Evolutionary conservation across 2,113 vertebrate genomes (phyloP), one percentile per base, ranked within the genome.

Genomic region (Aplodontia rufa): DNA sequence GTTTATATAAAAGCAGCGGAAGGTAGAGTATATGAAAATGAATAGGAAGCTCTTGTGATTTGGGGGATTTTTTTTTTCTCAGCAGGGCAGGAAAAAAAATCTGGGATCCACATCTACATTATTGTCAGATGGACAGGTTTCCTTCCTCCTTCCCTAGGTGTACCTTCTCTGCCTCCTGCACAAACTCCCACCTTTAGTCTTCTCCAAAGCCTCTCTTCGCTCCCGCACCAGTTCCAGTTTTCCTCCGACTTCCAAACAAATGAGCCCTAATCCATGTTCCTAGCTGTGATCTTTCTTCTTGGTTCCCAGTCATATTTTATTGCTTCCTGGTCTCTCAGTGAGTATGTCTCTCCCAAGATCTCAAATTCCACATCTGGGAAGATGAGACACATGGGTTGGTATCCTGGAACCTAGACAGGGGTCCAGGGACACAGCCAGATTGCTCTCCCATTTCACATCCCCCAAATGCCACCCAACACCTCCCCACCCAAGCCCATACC

Each of bases 231-330:
- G 42, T 64, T 49, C 49, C 76, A 17, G 1, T 22, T 53, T 6
- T 75, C 80, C 58, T 96, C 79, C 82, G 47, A 26, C 80, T 93
- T 87, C 47, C 26, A 74, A 79, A 42, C 20, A 68, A 37, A 51
- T 35, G 51, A 16, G 5, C 28, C 58, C 24, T 45, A 64, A 92
- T 35, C 20, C 45, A 26, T 22, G 20, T n/a, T 17, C 14, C 83
- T 51, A 51, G 5, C 76, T 88, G 8, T 58, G 58, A 64, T 91
- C 86, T 90, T 92, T 78, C 84, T 87, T 90, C 86, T 51, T 74
- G 58, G 30, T 68, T 95, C 88, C 20, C 35, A 69, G 74, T 68
- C 75, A 8, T 51, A 68, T 45, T 93, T 87, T n/a, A 40, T 74
- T 49, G 47, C 40, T 92, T 92, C 62, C 45, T 30, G 12, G 26